A percentile compares a stretch with the other conserved stretches of the same genome.
Evolutionary conservation across 1,140 invertebrate species (phyloP).

Genomic region (Phocides pigmalion): DNA sequence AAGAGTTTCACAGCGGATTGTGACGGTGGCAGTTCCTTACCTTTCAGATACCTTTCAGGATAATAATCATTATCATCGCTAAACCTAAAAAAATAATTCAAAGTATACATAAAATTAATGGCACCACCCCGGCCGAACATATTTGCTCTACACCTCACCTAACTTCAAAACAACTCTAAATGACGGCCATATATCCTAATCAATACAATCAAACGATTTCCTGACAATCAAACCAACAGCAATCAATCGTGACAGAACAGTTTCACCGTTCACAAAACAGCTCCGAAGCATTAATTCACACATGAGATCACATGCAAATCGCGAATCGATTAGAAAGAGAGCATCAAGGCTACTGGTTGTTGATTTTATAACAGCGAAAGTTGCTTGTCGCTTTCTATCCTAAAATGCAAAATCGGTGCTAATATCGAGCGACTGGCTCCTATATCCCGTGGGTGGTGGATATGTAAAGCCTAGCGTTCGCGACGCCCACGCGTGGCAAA

Average conservation of each 20-base stretch:
- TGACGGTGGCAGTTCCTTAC: too few species aligned
- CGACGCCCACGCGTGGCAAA: background rate
- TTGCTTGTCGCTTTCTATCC: slow-evolving; percentile 54
- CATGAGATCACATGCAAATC: slow-evolving; percentile 4
- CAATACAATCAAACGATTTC: too few species aligned
- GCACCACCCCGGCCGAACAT: too few species aligned
- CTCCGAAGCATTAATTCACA: background rate
- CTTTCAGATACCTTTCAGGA: too few species aligned
- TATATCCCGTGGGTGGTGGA: slow-evolving; percentile 20
- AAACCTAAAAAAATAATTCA: too few species aligned
- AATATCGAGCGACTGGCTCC: slow-evolving; percentile 10
- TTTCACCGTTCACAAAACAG: background rate
- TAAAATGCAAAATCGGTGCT: slow-evolving; percentile 46
- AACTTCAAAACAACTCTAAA: too few species aligned
- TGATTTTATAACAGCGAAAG: slow-evolving; percentile 51
- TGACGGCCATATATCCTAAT: too few species aligned
- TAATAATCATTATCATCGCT: too few species aligned
- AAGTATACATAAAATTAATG: too few species aligned
- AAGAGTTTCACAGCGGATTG: too few species aligned
- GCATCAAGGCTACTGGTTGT: slow-evolving; percentile 19
- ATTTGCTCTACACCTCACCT: too few species aligned
- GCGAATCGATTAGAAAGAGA: slow-evolving; percentile 11
- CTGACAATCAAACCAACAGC: too few species aligned
- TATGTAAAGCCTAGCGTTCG: background rate
- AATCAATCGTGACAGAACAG: background rate